Evolutionary conservation across 2,113 vertebrate species (phyloP).

Genomic region (Barbus barbus): DNA sequence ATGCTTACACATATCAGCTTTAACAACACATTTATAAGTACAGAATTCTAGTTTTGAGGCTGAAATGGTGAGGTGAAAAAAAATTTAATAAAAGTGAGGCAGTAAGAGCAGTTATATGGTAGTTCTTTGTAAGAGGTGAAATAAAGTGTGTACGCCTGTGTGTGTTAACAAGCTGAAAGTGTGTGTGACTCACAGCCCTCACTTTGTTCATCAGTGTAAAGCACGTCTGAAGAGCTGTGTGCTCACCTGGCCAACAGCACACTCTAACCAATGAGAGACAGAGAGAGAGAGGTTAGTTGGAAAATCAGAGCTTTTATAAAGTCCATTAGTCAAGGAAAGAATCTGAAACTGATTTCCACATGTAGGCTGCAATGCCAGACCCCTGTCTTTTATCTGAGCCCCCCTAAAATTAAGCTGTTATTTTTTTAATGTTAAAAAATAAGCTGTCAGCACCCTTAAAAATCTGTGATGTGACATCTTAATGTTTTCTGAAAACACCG

Average conservation of each 20-base stretch:
- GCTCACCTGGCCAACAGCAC: conserved; percentile 44
- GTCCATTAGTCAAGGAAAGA: conserved; percentile 35
- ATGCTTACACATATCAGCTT: neutral
- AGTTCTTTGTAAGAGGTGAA: conserved; percentile 32
- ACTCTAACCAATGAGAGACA: conserved; percentile 27
- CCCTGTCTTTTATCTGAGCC: neutral
- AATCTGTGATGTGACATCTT: neutral
- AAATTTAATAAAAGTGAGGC: neutral
- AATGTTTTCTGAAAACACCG: neutral
- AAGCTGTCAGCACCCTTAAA: no score
- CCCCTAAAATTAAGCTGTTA: no score
- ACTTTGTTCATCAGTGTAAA: conserved; percentile 49
- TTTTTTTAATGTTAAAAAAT: no score
- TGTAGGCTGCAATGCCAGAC: neutral
- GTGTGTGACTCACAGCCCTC: conserved; percentile 47
- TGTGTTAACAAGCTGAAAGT: conserved; percentile 44
- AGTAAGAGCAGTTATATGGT: conserved; percentile 12
- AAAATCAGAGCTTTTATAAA: conserved; percentile 38
- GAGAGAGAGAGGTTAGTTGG: neutral
- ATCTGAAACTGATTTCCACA: conserved; percentile 22
- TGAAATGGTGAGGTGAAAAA: neutral
- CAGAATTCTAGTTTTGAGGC: neutral
- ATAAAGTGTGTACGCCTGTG: conserved; percentile 22
- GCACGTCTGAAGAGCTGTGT: conserved; percentile 48
- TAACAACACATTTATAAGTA: neutral